phyloP scores from a whole-genome alignment of 2,113 vertebrate genomes.

The Tupaia chinensis region DNA sequence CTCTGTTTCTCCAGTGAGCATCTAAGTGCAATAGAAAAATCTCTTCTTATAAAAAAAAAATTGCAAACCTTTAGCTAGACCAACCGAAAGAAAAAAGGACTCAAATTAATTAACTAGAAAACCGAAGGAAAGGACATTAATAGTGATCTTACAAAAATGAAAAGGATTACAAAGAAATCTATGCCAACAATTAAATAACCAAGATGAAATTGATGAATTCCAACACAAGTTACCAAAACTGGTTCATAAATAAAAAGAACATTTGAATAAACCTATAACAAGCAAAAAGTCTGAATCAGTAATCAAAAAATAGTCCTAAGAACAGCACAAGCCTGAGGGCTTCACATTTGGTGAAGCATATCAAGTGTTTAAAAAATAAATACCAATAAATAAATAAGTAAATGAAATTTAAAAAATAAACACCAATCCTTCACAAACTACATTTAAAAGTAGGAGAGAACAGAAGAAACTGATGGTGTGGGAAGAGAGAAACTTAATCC shows the following conservation, averaged over 20 bases:
- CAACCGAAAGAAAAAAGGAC: background rate
- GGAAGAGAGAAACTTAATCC: background rate
- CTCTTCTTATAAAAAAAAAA: background rate
- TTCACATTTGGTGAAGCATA: background rate
- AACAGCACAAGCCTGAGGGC: background rate
- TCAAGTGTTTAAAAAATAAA: background rate
- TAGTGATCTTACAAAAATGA: background rate
- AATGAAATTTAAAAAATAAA: background rate
- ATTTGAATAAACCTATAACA: background rate
- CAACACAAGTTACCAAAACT: background rate
- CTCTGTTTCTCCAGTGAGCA: no score
- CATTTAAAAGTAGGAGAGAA: background rate
- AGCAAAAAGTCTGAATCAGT: background rate
- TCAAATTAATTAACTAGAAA: background rate
- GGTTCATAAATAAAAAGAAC: background rate
- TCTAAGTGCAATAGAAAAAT: background rate
- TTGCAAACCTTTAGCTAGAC: background rate
- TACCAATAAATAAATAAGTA: background rate
- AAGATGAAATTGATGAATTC: background rate
- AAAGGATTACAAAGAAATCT: background rate
- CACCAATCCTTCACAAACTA: background rate
- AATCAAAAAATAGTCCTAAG: background rate
- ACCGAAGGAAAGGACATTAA: background rate
- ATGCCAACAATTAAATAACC: background rate
- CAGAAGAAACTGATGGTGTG: background rate